phyloP scores from a whole-genome alignment of 1,140 invertebrate genomes.

The Drosophila erecta region DNA sequence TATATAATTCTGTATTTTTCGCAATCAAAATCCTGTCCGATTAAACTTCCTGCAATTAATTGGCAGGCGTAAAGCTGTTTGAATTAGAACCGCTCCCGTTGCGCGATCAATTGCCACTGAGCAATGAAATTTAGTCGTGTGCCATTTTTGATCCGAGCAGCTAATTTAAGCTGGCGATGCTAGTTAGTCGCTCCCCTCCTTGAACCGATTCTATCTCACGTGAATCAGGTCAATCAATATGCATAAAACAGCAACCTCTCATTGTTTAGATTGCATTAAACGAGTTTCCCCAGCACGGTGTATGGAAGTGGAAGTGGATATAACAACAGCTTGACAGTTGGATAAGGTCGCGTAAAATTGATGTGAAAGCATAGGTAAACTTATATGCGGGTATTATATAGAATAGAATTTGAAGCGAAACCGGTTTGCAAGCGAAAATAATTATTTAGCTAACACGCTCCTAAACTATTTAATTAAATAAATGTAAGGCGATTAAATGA shows the following conservation, averaged over 20 bases:
- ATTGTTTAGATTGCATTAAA: slow-evolving; percentile 37
- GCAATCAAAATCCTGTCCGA: not conserved
- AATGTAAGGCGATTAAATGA: not conserved
- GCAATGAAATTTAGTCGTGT: slow-evolving; percentile 20
- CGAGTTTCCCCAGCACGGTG: slow-evolving; percentile 14
- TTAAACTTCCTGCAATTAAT: not conserved
- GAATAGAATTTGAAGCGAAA: slow-evolving; percentile 2
- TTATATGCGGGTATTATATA: not conserved
- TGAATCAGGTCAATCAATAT: slow-evolving; percentile 49
- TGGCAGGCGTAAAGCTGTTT: not conserved
- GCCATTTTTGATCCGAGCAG: slow-evolving; percentile 36
- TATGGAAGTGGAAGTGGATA: slow-evolving; percentile 19
- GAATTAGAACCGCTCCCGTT: slow-evolving; percentile 23
- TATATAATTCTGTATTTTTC: not conserved
- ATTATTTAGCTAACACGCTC: not conserved
- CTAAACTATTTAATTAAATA: not conserved
- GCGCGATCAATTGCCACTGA: slow-evolving; percentile 40
- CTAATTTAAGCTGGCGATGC: slow-evolving; percentile 29
- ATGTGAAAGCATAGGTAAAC: slow-evolving; percentile 16
- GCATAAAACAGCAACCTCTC: slow-evolving; percentile 13
- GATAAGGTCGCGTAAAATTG: slow-evolving; percentile 31
- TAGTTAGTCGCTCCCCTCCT: slow-evolving; percentile 37
- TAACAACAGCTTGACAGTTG: slow-evolving; percentile 3
- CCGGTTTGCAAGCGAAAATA: not conserved
- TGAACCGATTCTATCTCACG: slow-evolving; percentile 27